Evolutionary conservation across 2,888 invertebrate species (phyloP), one percentile per base, ranked within the genome.

Genomic region (Dascillus cervinus): DNA sequence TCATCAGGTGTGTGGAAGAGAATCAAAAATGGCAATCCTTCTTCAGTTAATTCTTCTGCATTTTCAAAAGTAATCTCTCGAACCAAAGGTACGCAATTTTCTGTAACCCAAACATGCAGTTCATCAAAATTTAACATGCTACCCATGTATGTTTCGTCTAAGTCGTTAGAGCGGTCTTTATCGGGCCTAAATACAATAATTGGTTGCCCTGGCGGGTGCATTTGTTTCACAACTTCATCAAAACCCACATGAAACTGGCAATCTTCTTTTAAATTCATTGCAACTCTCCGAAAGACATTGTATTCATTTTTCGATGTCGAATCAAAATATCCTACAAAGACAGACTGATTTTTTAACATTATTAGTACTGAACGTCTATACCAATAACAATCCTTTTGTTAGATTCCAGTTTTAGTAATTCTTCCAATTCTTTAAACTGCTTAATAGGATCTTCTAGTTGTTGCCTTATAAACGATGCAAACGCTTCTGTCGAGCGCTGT

Each of bases 21-120:
- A 47, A 99, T 97, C 19, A 99, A 73, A 71, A 99, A 98, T 3
- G 98, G 98, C 52, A 98, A 66, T 15, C 97, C 97, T 68, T 98
- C 98, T 64, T 97, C 97, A 0, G 97, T 97, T 12, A 97, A 67
- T 65, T 97, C 97, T 67, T 98, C 98, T 2, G 98, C 98, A 72
- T 99, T 99, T 66, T 97, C 96, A 66, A 99, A 99, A 0, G 97
- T 99, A 37, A 99, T 98, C 66, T 98, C 97, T 31, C 98, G 74
- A 0, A 99, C 97, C 8, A 97, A 68, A 0, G 98, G 96, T 20
- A 97, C 87, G 62, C 98, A 98, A 57, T 89, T 90, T 46, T 91
- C 86, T 39, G 85, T 79, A 1, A 84, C 75, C 97, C 97, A 97
- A 37, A 77, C 72, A 52, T 83, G 78, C n/a, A 96, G 57, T 46